phyloP scores from a whole-genome alignment of 2,888 invertebrate genomes.

The Calephelis perditalis region DNA sequence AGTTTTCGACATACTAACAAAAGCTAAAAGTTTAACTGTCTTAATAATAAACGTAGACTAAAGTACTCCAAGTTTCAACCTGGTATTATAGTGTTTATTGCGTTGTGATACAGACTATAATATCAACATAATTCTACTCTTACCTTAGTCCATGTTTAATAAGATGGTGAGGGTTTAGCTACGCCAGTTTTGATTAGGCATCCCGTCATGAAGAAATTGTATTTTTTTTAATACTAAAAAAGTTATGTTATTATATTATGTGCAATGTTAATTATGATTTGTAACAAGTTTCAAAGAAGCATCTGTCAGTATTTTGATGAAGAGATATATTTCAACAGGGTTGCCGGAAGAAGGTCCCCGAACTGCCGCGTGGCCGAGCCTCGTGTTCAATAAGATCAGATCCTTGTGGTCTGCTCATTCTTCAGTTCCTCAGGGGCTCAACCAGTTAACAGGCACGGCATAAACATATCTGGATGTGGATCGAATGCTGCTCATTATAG shows the following conservation, averaged over 20 bases:
- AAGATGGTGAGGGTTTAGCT: too few relatives aligned
- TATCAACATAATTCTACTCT: too few relatives aligned
- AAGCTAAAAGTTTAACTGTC: too few relatives aligned
- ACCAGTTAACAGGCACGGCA: slow-evolving; percentile 85
- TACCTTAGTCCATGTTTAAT: too few relatives aligned
- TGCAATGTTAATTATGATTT: neutral
- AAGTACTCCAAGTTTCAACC: too few relatives aligned
- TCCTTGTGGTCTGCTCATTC: slow-evolving; percentile 91
- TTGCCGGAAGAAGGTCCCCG: slow-evolving; percentile 69
- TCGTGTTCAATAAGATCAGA: slow-evolving; percentile 92
- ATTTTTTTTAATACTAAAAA: too few relatives aligned
- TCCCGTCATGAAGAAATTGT: too few relatives aligned
- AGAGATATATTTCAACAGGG: slow-evolving; percentile 48
- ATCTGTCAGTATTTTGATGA: slow-evolving; percentile 17
- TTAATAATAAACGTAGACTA: too few relatives aligned
- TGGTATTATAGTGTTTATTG: too few relatives aligned
- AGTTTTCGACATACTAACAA: too few relatives aligned
- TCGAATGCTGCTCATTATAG: slow-evolving; percentile 29
- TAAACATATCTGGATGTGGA: slow-evolving; percentile 51
- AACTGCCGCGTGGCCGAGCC: slow-evolving; percentile 82
- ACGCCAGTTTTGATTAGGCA: too few relatives aligned
- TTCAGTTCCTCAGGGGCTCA: slow-evolving; percentile 86
- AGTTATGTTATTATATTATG: neutral
- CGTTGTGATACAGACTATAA: too few relatives aligned
- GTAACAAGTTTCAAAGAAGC: neutral